These are phyloP conservation scores for Lucifuga dentata DNA, from an alignment of 2,113 vertebrate genomes.

Conservation along the genomic window DNA sequence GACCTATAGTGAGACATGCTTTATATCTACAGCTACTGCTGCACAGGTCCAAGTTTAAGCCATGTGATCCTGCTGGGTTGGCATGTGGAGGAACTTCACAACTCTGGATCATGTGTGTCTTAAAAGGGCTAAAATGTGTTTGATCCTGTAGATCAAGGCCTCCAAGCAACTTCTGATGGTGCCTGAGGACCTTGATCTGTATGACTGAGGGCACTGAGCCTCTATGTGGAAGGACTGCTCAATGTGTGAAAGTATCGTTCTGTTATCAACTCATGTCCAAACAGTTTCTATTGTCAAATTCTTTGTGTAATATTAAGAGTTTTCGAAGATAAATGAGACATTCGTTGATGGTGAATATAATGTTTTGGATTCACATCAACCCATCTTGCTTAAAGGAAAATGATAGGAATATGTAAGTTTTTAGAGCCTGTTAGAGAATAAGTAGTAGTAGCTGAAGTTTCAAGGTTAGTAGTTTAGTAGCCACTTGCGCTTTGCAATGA, in stretches of 20 bases:
- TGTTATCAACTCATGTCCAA: too few relatives aligned
- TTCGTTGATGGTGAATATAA: neutral
- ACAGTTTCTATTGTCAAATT: too few relatives aligned
- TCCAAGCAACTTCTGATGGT: neutral
- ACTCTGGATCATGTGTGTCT: neutral
- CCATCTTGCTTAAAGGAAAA: too few relatives aligned
- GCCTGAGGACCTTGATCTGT: too few relatives aligned
- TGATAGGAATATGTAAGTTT: too few relatives aligned
- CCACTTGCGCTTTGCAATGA: constrained; percentile 41
- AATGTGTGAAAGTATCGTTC: too few relatives aligned
- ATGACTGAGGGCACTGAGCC: too few relatives aligned
- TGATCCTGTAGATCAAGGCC: neutral
- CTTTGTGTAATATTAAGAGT: too few relatives aligned
- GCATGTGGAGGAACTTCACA: constrained; percentile 17
- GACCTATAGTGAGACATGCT: constrained; percentile 4
- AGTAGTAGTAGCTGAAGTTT: neutral
- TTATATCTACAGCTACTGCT: constrained; percentile 16
- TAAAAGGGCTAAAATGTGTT: neutral
- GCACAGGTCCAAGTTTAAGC: neutral
- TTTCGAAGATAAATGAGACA: too few relatives aligned
- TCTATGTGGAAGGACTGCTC: too few relatives aligned
- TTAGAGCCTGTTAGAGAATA: constrained; percentile 1
- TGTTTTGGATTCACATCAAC: neutral
- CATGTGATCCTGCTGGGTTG: neutral
- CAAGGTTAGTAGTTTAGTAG: constrained; percentile 59